These are phyloP conservation scores for Exocentrus adspersus DNA, from an alignment of 2,888 invertebrate species.

Conservation along the genomic window DNA sequence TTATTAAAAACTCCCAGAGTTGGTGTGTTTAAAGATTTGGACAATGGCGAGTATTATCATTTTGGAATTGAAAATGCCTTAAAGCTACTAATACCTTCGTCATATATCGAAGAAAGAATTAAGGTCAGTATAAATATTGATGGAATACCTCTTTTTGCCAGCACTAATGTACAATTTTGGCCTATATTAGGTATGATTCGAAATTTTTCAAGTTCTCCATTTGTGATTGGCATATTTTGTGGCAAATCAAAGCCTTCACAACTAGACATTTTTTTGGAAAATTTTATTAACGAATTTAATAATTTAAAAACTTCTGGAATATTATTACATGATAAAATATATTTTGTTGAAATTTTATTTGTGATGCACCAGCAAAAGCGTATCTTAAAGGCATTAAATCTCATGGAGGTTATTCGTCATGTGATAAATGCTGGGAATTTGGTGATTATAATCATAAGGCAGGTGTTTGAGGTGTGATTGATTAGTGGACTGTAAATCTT, in stretches of 20 bases:
- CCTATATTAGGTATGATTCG: slow-evolving; percentile 15
- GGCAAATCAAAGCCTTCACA: slow-evolving; percentile 17
- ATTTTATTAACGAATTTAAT: slow-evolving; percentile 10
- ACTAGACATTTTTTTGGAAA: slow-evolving; percentile 7
- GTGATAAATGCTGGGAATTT: not conserved
- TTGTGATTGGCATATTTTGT: slow-evolving; percentile 21
- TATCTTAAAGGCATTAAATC: not conserved
- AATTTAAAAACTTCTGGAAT: slow-evolving; percentile 11
- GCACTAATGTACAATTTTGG: slow-evolving; percentile 18
- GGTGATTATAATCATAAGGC: not conserved
- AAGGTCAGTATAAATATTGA: slow-evolving; percentile 20
- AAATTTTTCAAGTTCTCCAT: slow-evolving; percentile 15
- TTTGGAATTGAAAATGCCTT: slow-evolving; percentile 16
- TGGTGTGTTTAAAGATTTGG: not conserved
- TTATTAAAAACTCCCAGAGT: slow-evolving; percentile 12
- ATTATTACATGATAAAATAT: slow-evolving; percentile 7
- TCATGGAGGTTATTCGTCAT: not conserved
- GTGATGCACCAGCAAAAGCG: not conserved
- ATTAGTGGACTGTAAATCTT: too few species aligned
- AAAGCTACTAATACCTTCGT: not conserved
- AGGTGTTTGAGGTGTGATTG: too few species aligned
- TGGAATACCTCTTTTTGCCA: slow-evolving; percentile 18
- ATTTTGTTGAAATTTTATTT: not conserved
- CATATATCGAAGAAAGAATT: not conserved
- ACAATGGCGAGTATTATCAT: slow-evolving; percentile 17